Conservation (phyloP, 2,888 invertebrate genomes). For the Orthonevra nobilis region DNA sequence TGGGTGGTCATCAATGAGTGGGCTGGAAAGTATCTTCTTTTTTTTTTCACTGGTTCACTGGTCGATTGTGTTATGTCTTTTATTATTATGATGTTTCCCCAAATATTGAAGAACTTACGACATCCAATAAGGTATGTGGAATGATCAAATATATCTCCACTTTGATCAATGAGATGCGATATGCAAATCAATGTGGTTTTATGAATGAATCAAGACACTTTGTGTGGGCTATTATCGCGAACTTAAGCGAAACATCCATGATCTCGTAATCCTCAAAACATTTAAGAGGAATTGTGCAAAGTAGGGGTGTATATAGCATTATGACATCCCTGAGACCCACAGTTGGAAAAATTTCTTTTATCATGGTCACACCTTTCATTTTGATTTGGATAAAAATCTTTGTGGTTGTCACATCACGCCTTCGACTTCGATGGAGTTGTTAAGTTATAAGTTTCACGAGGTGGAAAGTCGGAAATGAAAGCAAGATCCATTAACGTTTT, state of each 20-base stretch:
- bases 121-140: neutral
- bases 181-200: neutral
- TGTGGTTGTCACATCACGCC: no score
- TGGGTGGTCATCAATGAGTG: conserved; percentile 9
- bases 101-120: conserved; percentile 10
- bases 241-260: neutral
- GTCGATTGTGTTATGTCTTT: conserved; percentile 9
- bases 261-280: no score
- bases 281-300: no score
- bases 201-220: neutral
- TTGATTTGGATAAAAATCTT: no score
- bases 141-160: neutral
- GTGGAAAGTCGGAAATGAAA: no score
- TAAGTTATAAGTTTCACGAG: no score
- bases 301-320: no score
- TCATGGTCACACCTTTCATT: no score
- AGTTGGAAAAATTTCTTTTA: no score
- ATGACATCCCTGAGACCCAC: no score
- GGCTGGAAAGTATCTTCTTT: neutral
- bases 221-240: conserved; percentile 2
- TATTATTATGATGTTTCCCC: conserved; percentile 6
- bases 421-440: no score
- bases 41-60: neutral
- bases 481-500: no score
- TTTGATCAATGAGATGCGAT: neutral